Conservation (phyloP, 2,888 invertebrate species). For the Heliconius erato region DNA sequence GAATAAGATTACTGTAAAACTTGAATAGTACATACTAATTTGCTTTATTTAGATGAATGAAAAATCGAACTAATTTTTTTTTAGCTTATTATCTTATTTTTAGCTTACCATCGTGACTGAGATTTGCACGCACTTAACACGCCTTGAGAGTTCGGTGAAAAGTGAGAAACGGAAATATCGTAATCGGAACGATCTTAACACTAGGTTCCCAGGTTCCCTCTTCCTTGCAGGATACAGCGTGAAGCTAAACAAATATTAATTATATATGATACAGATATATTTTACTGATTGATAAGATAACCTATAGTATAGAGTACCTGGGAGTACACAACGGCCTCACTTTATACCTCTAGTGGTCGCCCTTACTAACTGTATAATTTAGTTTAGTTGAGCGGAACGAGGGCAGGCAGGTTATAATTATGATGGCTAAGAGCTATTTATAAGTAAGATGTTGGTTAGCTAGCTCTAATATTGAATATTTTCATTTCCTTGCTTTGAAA, state of each 20-base stretch:
- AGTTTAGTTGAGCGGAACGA: slow-evolving; percentile 23
- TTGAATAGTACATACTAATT: background rate
- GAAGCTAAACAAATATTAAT: background rate
- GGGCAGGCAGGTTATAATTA: slow-evolving; percentile 16
- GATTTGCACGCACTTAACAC: background rate
- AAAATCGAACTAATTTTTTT: too few relatives aligned
- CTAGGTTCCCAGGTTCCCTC: background rate
- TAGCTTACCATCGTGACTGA: too few relatives aligned
- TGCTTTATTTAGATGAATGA: too few relatives aligned
- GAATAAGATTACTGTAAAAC: background rate
- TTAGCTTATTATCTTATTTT: too few relatives aligned
- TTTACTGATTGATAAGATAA: background rate
- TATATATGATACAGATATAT: background rate
- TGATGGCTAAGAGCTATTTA: slow-evolving; percentile 17
- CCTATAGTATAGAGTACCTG: background rate
- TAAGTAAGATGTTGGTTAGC: background rate
- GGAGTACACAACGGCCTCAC: background rate
- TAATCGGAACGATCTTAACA: background rate
- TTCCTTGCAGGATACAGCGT: background rate
- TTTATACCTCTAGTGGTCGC: background rate
- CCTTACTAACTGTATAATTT: slow-evolving; percentile 11
- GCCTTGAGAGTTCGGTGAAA: background rate
- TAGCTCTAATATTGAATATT: background rate
- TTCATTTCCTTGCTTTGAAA: too few relatives aligned
- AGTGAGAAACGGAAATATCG: too few relatives aligned